Evolutionary conservation across 2,113 vertebrate genomes (phyloP), one percentile per base, ranked within the genome.

Genomic region (Microcebus lehilahytsara): DNA sequence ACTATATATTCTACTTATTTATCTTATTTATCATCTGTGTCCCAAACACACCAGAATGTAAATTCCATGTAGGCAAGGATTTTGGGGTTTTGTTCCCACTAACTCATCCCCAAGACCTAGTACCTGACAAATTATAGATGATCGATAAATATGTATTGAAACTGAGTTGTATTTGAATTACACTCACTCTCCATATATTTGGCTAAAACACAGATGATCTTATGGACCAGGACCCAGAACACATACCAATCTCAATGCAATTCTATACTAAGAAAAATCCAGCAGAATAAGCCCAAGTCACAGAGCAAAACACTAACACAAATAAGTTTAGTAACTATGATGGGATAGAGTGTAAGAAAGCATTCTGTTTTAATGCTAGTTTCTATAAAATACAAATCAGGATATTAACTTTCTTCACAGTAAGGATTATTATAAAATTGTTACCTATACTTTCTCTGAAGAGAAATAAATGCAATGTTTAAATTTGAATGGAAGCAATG

Each of bases 291-390:
- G 4, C 13, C 37, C n/a, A 92, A 88, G 60, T 85, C 37, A 89
- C 30, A 89, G 58, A 89, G 51, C 56, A n/a, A 93, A 94, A 88
- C 56, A 87, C 19, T 23, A 92, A 74, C 12, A 94, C 20, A 80
- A 87, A 92, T 34, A 86, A 96, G 80, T 88, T 89, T 56, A 60
- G 19, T 91, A 92, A 95, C n/a, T 81, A 23, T 72, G 42, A 89
- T 9, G 0, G 6, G 13, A 79, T 23, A 84, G 30, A 87, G 34
- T 69, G 23, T 74, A 79, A 89, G 62, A 83, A 37, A 95, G 34
- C 49, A 85, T 46, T 92, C 56, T 89, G 34, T 77, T 92, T 94
- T 91, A 84, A 93, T 34, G 27, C 4, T 27, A 88, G 37, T 72
- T 77, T 85, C 37, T 72, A 17, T 74, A 81, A 88, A 62, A 75